Percentiles rank a stretch among this genome's conserved stretches.
Conservation (phyloP, 2,113 vertebrate genomes). For the Saccopteryx leptura region DNA sequence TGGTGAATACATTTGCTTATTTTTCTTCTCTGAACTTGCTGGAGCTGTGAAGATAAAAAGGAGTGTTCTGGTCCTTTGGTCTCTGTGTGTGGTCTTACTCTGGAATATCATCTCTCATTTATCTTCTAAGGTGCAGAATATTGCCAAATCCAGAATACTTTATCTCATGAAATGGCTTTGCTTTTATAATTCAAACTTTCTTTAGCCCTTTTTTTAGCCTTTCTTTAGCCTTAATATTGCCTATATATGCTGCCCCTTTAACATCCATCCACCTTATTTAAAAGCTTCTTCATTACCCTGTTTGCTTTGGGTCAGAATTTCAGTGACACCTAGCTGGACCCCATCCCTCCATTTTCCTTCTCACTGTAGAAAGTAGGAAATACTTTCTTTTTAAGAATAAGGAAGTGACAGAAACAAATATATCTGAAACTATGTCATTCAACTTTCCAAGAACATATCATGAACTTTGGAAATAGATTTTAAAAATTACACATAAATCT, state of each 20-base stretch:
- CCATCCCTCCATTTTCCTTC: rapidly evolving
- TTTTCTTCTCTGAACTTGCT: background rate
- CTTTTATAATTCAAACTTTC: background rate
- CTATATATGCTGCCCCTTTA: background rate
- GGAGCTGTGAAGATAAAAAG: background rate
- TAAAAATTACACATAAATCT: background rate
- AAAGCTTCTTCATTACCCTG: background rate
- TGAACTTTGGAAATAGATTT: background rate
- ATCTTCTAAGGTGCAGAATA: background rate
- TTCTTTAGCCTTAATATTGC: background rate
- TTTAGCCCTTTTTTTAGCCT: rapidly evolving
- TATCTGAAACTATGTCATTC: background rate
- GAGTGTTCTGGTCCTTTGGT: background rate
- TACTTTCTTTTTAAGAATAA: background rate
- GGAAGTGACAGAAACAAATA: background rate
- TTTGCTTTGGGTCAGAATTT: background rate
- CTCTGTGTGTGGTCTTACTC: background rate
- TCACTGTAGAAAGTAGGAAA: background rate
- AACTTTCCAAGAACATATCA: background rate
- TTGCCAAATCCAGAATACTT: background rate
- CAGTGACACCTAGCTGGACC: background rate
- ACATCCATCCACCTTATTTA: background rate
- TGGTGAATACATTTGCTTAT: background rate
- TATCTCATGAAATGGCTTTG: background rate
- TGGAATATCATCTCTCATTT: background rate